These are phyloP conservation scores for Cheilosia scutellata DNA, from an alignment of 2,888 invertebrate genomes.

Conservation along the genomic window DNA sequence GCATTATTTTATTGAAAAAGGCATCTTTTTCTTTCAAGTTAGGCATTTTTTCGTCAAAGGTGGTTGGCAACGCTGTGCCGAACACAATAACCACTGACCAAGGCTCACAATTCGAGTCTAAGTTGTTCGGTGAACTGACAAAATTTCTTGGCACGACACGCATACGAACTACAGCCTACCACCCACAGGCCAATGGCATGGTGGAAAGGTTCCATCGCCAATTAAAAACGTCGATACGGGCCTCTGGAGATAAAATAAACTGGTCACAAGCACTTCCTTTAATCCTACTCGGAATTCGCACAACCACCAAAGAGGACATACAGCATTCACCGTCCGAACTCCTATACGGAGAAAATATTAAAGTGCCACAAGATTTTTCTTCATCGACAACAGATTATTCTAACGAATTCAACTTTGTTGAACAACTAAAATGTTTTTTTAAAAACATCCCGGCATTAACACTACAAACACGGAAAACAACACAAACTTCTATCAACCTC, in stretches of 20 bases:
- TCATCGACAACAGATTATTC: too few species aligned
- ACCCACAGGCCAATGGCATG: conserved; percentile 11
- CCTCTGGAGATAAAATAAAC: not conserved
- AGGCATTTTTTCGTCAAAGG: too few species aligned
- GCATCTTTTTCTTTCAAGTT: too few species aligned
- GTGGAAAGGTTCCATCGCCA: conserved; percentile 10
- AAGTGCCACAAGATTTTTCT: too few species aligned
- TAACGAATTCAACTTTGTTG: too few species aligned
- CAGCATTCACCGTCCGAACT: not conserved
- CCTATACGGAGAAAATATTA: not conserved
- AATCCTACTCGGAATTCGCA: not conserved
- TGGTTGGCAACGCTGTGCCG: too few species aligned
- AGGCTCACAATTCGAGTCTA: conserved; percentile 17
- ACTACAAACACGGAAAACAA: too few species aligned
- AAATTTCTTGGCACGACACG: not conserved
- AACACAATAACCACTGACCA: not conserved
- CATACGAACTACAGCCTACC: not conserved
- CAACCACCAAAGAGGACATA: not conserved
- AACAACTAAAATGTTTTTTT: too few species aligned
- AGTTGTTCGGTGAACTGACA: not conserved
- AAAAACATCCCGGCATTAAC: too few species aligned
- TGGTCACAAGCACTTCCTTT: not conserved
- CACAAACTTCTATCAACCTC: too few species aligned
- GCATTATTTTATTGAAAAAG: too few species aligned
- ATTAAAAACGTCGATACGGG: not conserved